Conservation (phyloP, 2,888 invertebrate genomes). For the Latrodectus elegans region DNA sequence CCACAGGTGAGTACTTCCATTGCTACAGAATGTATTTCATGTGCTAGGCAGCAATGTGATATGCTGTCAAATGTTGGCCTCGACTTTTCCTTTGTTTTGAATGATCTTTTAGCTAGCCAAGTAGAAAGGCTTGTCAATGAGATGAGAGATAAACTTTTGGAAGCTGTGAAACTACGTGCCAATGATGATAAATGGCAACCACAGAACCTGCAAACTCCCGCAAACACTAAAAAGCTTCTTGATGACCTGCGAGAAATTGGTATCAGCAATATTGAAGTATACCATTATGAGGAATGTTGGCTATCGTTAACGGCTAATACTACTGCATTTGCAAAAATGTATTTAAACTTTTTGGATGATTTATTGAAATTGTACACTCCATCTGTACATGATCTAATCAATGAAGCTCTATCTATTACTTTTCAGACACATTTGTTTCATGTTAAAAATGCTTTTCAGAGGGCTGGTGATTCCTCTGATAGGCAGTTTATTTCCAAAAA, state of each 20-base stretch:
- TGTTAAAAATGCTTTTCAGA: constrained; percentile 77
- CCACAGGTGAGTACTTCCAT: constrained; percentile 90
- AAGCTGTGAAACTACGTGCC: constrained; percentile 83
- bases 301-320: constrained; percentile 87
- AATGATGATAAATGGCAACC: constrained; percentile 90
- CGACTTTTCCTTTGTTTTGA: constrained; percentile 92
- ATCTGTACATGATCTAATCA: constrained; percentile 80
- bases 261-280: constrained; percentile 80
- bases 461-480: constrained; percentile 70
- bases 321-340: constrained; percentile 85
- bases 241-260: constrained; percentile 83
- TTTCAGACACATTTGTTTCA: constrained; percentile 84
- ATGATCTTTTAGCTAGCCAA: constrained; percentile 86
- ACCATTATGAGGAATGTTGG: constrained; percentile 82
- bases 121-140: constrained; percentile 85
- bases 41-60: constrained; percentile 84
- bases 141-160: constrained; percentile 86
- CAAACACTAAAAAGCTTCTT: constrained; percentile 82
- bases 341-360: constrained; percentile 84
- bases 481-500: constrained; percentile 80
- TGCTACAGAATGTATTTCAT: constrained; percentile 78
- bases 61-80: constrained; percentile 83
- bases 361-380: constrained; percentile 82
- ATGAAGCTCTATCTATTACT: constrained; percentile 83
- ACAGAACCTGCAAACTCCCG: constrained; percentile 84